These are phyloP conservation scores for Spea hammondii DNA, from an alignment of 2,797 vertebrate genomes.

Conservation along the genomic window DNA sequence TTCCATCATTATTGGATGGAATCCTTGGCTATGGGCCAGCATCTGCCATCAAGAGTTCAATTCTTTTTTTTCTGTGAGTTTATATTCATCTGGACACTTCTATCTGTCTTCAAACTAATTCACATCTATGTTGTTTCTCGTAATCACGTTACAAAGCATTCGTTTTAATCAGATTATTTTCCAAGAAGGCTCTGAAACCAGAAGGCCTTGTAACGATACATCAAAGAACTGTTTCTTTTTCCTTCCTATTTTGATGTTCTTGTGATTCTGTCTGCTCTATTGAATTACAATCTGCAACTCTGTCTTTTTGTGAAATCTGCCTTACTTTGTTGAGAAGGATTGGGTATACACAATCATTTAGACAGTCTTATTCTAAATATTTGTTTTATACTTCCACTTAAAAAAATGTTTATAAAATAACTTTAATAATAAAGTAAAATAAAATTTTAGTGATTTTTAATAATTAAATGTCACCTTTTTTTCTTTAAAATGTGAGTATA, in stretches of 20 bases:
- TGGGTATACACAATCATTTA: no score
- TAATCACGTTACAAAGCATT: conserved; percentile 35
- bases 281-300: no score
- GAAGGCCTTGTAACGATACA: background rate
- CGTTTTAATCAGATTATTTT: conserved; percentile 45
- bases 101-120: conserved; percentile 30
- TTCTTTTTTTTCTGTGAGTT: conserved; percentile 10
- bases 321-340: no score
- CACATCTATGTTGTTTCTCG: conserved; percentile 3
- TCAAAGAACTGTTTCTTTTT: conserved; percentile 3
- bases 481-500: no score
- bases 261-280: background rate
- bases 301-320: no score
- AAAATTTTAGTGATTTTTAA: no score
- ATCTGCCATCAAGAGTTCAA: conserved; percentile 27
- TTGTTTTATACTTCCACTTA: no score
- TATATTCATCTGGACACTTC: conserved; percentile 27
- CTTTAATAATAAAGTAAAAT: no score
- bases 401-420: no score
- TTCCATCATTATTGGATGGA: conserved; percentile 6
- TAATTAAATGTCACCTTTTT: no score
- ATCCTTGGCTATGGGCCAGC: conserved; percentile 23
- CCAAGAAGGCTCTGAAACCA: conserved; percentile 6
- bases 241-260: background rate
- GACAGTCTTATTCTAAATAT: no score